phyloP scores from a whole-genome alignment of 2,797 vertebrate genomes.

The Characodon lateralis region DNA sequence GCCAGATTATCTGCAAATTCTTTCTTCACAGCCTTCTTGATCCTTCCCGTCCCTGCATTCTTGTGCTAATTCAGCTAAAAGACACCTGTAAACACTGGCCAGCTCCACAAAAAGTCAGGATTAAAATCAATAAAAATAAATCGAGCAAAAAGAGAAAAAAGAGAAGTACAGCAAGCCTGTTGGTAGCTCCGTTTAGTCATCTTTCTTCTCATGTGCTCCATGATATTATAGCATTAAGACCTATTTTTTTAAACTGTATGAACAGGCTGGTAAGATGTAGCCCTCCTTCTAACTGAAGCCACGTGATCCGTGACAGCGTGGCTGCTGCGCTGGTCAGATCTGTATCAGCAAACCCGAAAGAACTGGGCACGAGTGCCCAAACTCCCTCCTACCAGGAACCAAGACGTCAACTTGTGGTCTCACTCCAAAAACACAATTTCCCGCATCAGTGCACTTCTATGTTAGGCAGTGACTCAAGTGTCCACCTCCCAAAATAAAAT shows the following conservation, averaged over 20 bases:
- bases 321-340: conserved; percentile 61
- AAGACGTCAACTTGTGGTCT: conserved; percentile 62
- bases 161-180: conserved; percentile 33
- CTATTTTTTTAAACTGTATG: conserved; percentile 53
- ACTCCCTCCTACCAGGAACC: conserved; percentile 62
- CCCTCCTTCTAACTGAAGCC: conserved; percentile 55
- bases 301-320: conserved; percentile 60
- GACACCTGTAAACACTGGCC: conserved; percentile 28
- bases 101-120: conserved; percentile 37
- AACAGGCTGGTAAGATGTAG: conserved; percentile 50
- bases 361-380: conserved; percentile 55
- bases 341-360: conserved; percentile 50
- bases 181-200: conserved; percentile 40
- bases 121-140: conserved; percentile 13
- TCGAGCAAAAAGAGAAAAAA: conserved; percentile 8
- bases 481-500: conserved; percentile 39
- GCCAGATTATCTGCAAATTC: conserved; percentile 52
- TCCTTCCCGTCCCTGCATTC: conserved; percentile 37
- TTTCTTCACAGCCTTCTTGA: conserved; percentile 25
- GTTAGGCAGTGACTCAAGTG: conserved; percentile 53
- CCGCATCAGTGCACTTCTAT: conserved; percentile 66
- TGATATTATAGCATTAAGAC: conserved; percentile 52
- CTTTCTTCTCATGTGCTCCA: conserved; percentile 36
- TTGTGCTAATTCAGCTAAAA: conserved; percentile 31
- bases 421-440: conserved; percentile 71